Percentiles rank a stretch among this genome's conserved stretches.
Evolutionary conservation across 2,888 invertebrate species (phyloP).

Genomic region (Brachynemurus nebulosus): DNA sequence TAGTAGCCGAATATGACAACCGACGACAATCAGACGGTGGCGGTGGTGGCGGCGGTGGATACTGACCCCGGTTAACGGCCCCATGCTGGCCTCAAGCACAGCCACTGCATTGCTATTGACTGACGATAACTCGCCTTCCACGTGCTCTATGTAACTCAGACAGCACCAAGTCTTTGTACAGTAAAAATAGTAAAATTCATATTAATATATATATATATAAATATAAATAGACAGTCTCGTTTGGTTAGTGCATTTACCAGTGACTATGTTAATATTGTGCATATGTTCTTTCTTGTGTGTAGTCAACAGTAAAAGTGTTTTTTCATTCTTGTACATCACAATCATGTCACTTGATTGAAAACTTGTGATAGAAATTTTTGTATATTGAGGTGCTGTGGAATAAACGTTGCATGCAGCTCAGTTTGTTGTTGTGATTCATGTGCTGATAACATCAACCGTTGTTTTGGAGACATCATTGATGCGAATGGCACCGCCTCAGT

Average conservation of each 20-base stretch:
- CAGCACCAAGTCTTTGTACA: conserved; percentile 2
- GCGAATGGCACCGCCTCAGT: too few species aligned
- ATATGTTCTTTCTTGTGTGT: conserved; percentile 1
- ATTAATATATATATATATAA: not conserved
- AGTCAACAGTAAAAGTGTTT: not conserved
- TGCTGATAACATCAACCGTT: too few species aligned
- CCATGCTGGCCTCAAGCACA: conserved; percentile 18
- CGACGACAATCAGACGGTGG: conserved; percentile 19
- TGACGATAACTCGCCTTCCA: conserved; percentile 3
- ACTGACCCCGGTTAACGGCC: conserved; percentile 26
- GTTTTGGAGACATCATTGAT: too few species aligned
- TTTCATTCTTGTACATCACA: not conserved
- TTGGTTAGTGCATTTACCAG: conserved; percentile 6
- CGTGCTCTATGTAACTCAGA: conserved; percentile 4
- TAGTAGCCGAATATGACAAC: conserved; percentile 72
- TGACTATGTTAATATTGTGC: not conserved
- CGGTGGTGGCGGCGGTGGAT: conserved; percentile 17
- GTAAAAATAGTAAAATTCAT: conserved; percentile 3
- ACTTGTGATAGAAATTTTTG: not conserved
- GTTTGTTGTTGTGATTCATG: not conserved
- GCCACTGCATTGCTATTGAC: conserved; percentile 19
- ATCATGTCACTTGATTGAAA: not conserved
- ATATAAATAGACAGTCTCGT: not conserved
- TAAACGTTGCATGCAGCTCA: conserved; percentile 1
- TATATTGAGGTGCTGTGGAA: conserved; percentile 2